phyloP scores from a whole-genome alignment of 2,113 vertebrate genomes.

The Solea senegalensis region DNA sequence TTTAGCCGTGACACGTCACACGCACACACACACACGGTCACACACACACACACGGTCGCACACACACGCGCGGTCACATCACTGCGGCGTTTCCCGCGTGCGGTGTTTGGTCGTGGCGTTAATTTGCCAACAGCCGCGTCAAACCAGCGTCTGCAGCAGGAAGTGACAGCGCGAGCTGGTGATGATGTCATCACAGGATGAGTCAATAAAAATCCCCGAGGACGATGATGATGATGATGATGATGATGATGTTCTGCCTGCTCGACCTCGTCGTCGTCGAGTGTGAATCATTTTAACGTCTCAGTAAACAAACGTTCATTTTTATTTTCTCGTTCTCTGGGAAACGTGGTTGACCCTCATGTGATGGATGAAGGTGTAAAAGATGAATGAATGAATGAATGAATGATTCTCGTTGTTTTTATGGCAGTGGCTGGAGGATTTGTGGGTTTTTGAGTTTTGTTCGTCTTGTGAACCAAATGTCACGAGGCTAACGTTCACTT shows the following conservation, averaged over 20 bases:
- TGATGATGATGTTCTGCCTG: slow-evolving; percentile 5
- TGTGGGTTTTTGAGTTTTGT: no score
- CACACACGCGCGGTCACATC: neutral
- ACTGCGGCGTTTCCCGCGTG: neutral
- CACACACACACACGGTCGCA: slow-evolving; percentile 5
- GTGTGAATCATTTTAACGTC: no score
- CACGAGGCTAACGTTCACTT: no score
- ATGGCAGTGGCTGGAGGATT: no score
- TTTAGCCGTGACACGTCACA: slow-evolving; percentile 14
- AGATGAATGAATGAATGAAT: no score
- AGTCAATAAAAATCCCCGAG: slow-evolving; percentile 10
- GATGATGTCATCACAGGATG: slow-evolving; percentile 42
- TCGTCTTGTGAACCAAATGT: no score
- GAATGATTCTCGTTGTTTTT: no score
- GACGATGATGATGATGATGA: slow-evolving; percentile 13
- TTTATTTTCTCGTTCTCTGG: no score
- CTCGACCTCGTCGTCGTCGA: neutral
- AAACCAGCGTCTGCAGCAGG: slow-evolving; percentile 28
- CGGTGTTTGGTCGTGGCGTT: slow-evolving; percentile 32
- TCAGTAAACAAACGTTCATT: no score
- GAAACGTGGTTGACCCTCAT: no score
- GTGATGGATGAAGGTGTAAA: no score
- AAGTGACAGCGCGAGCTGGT: slow-evolving; percentile 27
- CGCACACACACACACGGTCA: neutral
- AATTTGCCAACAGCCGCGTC: slow-evolving; percentile 36